Evolutionary conservation across 2,888 invertebrate species (phyloP).

Genomic region (Eudasyphora cyanicolor): DNA sequence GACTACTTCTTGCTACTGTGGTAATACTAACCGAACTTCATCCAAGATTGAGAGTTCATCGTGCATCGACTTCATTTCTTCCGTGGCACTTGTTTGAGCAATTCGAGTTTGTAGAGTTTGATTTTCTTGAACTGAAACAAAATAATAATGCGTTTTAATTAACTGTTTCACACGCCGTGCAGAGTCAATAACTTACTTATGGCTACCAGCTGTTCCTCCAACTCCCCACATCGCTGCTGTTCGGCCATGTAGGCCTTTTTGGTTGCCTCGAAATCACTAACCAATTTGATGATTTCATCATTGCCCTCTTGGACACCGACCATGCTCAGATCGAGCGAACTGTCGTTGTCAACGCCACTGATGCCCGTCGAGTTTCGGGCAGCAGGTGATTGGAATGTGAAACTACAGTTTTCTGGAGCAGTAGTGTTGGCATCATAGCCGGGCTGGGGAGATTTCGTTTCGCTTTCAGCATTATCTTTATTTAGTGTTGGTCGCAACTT

Average conservation of each 20-base stretch:
- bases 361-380: constrained; percentile 74
- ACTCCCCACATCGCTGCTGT: constrained; percentile 86
- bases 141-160: no score
- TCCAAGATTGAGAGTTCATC: constrained; percentile 91
- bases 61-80: constrained; percentile 87
- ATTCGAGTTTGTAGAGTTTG: constrained; percentile 77
- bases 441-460: constrained; percentile 39
- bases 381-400: constrained; percentile 69
- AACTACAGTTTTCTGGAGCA: constrained; percentile 72
- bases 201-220: constrained; percentile 88
- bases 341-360: constrained; percentile 66
- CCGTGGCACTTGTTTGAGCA: constrained; percentile 82
- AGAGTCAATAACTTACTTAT: constrained; percentile 73
- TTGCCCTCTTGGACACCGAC: constrained; percentile 74
- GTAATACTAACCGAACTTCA: constrained; percentile 87
- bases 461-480: constrained; percentile 1
- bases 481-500: constrained; percentile 45
- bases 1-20: background rate
- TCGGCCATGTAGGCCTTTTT: constrained; percentile 86
- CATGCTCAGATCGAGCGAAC: constrained; percentile 67
- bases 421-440: constrained; percentile 70
- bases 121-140: constrained; percentile 79
- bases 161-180: background rate
- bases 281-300: constrained; percentile 81
- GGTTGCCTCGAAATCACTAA: constrained; percentile 87